Evolutionary conservation across 2,888 invertebrate genomes (phyloP), one percentile per base, ranked within the genome.

Genomic region (Idaea aversata): DNA sequence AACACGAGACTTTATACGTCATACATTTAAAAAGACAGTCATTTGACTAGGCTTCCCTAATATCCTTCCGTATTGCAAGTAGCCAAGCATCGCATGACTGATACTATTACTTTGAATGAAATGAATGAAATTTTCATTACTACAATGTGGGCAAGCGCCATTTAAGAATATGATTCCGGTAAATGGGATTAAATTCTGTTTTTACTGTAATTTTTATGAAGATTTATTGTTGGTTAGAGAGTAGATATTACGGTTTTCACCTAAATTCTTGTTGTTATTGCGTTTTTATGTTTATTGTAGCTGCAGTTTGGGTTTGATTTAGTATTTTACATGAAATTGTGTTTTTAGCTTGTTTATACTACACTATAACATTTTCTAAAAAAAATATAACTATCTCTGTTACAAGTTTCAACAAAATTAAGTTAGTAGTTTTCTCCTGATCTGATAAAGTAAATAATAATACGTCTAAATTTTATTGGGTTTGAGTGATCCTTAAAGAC

Each of bases 151-250:
- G 73, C 69, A 66, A 66, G 65, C 65, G 60, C 63, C 63, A 61
- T 65, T 47, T 64, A 65, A 67, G 65, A 62, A 69, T 62, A 65
- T 63, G 61, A 65, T 59, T 67, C 16, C 57, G 67, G 66, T 64
- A 71, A 74, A 74, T 72, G 69, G 71, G 64, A 74, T 72, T 72
- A 71, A 64, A 63, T 69, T 72, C 69, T 58, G 62, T 61, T 63
- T 68, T 70, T 68, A 6, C 58, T 59, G 34, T 34, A 16, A 5
- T 59, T 34, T 59, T 59, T 59, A 59, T 16, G 16, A 34, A 16
- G 59, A 59, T 59, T 59, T 59, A 59, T 59, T 59, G 10, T 13
- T 47, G 47, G 47, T 47, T 10, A 47, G 10, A 47, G 47, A 47
- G 13, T 47, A 47, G 47, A 47, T 47, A 47, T 47, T 47, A 47